Evolutionary conservation across 2,888 invertebrate species (phyloP), one percentile per base, ranked within the genome.

Genomic region (Drosophila mimetica): DNA sequence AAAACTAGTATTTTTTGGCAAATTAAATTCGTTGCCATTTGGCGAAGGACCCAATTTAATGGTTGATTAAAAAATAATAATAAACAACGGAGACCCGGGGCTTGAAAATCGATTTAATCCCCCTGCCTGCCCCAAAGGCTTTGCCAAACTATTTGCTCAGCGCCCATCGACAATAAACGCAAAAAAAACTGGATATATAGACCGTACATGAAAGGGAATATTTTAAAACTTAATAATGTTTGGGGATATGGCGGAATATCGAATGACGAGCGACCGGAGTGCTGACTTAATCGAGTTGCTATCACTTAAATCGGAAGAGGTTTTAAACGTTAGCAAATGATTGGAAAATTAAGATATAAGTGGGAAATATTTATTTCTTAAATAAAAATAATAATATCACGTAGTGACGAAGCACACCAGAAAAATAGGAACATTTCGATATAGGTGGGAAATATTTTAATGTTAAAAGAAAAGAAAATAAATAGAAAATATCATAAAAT

Each of bases 81-180:
- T 66, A 67, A 66, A 53, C 71, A 70, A 55, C 20, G 30, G 28
- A 36, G 25, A 9, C 44, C 44, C 9, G 42, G 37, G 32, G 34
- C 30, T 34, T 39, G 66, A 70, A 83, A 83, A 79, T 79, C 83
- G 70, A 83, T 79, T 79, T 77, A 83, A 79, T 67, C 65, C 77
- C 61, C 52, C 51, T 55, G 8, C 9, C 34, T 47, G 70, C 4
- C 30, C 63, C 28, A 34, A 51, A 51, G 50, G 64, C 64, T 58
- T 70, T 66, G 36, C 51, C 59, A 71, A 82, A 79, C 82, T 79
- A 79, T 82, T 82, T 76, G 59, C 74, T 55, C 77, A 59, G 37
- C 36, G 59, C 32, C 80, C 75, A 37, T 36, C 42, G 42, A 2
- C 42, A 42, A 59, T 42, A 60, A 60, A 25, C 28, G 30, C 20